Evolutionary conservation across 2,888 invertebrate genomes (phyloP).

Genomic region (Aleiodes alternator): DNA sequence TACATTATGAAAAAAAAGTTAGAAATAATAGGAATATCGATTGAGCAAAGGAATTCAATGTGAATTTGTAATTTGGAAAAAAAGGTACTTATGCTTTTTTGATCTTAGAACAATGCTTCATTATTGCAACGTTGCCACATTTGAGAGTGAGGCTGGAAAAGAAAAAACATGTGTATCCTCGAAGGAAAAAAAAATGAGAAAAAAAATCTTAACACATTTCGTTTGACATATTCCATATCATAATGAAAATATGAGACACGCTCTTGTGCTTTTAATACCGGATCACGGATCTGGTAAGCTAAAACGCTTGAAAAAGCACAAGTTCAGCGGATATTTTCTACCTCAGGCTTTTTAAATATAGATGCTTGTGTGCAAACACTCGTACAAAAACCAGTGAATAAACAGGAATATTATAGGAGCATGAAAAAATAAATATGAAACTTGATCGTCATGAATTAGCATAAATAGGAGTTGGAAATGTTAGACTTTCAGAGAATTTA

Average conservation of each 20-base stretch:
- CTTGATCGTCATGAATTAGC: background rate
- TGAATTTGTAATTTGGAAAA: too few relatives aligned
- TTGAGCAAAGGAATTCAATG: too few relatives aligned
- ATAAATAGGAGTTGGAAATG: background rate
- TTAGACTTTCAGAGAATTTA: too few relatives aligned
- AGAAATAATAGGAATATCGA: too few relatives aligned
- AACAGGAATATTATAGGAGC: slow-evolving; percentile 4
- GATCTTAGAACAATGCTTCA: too few relatives aligned
- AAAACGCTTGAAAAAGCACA: slow-evolving; percentile 16
- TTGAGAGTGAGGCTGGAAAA: too few relatives aligned
- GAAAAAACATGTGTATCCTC: background rate
- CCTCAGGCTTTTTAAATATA: slow-evolving; percentile 5
- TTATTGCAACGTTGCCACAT: too few relatives aligned
- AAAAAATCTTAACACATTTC: background rate
- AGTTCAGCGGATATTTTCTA: slow-evolving; percentile 16
- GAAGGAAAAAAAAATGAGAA: background rate
- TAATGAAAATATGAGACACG: slow-evolving; percentile 8
- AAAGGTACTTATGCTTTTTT: too few relatives aligned
- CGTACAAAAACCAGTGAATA: background rate
- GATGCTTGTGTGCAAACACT: slow-evolving; percentile 13
- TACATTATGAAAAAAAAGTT: too few relatives aligned
- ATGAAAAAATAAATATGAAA: background rate
- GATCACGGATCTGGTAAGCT: slow-evolving; percentile 28
- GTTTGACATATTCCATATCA: background rate
- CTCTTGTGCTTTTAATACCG: slow-evolving; percentile 20